Evolutionary conservation across 2,113 vertebrate species (phyloP), one percentile per base, ranked within the genome.

Genomic region (Chaenogobius annularis): DNA sequence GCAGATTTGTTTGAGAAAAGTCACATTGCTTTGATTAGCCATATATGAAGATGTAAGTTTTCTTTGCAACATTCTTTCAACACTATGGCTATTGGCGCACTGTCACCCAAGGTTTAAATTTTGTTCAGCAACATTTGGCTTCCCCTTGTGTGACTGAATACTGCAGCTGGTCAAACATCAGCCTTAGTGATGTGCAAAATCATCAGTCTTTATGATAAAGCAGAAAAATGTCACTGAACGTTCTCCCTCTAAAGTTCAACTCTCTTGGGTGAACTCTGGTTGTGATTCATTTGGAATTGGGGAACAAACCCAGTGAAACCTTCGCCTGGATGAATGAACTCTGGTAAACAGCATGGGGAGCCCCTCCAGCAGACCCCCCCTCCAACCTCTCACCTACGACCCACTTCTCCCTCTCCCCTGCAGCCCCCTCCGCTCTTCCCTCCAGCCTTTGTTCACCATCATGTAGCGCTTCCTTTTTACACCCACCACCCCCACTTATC

Each of bases 391-490:
- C 87, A 84, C 87, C 86, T 81, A 79, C 76, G 73, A 83, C 85
- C 89, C 80, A 86, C 77, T 84, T 85, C 79, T 84, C 78, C 82
- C 79, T 84, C 82, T 84, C 83, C 82, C 70, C 59, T 59, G 79
- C 74, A 75, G 70, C 79, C 87, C 74, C 84, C 78, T 72, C 85
- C 74, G 74, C 79, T 72, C 79, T 79, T 81, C 70, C 77, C 75
- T 70, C 66, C 58, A 44, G 68, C 78, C 86, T 91, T 91, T 92
- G 85, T 91, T 88, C 82, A 69, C 69, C 66, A 77, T 84, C 74
- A 58, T 87, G 75, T 87, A 81, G 83, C 68, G 83, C 86, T 91
- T 91, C 90, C 91, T 88, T 79, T 88, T 84, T 73, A 77, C 68
- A 67, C 76, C 80, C 55, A 35, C n/a, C 66, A 61, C 70, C 61